Evolutionary conservation across 2,797 vertebrate genomes (phyloP), one percentile per base, ranked within the genome.

Genomic region (Peromyscus aztecus): DNA sequence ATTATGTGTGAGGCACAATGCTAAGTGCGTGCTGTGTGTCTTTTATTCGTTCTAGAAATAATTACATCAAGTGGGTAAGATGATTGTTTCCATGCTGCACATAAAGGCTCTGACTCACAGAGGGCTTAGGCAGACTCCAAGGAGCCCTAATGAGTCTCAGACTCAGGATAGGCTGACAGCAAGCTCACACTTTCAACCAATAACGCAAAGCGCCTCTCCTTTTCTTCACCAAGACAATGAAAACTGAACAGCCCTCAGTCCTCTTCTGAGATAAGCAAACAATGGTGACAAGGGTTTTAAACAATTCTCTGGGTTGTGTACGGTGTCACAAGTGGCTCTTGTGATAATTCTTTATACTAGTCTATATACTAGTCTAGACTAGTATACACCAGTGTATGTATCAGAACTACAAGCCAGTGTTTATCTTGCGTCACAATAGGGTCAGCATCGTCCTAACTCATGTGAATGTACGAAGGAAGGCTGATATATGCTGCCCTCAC

Each of bases 11-110:
- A 59, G 31, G 13, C n/a, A 52, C 17, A 77, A 13, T 57, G 82
- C 7, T 88, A 65, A 85, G 43, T 24, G 19, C 4, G 7, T 82
- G 71, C 76, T 46, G 14, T 57, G 46, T 77, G 49, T 37, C 86
- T 83, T 80, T 95, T 63, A 86, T 80, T 78, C 92, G 76, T 75
- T 69, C 69, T 89, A 94, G 55, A 43, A 91, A 86, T 96, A 83
- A 67, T 19, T 27, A 63, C 46, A 78, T 40, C 43, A 88, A 49
- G 10, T 37, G 2, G 37, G 40, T 81, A 49, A 4, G n/a, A 69
- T 89, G 49, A 91, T 73, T 91, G 71, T 55, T 89, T 90, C 43
- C 65, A 81, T 76, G 84, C 78, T 76, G 91, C 10, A 76, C 17
- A 65, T 59, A 63, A 49, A 89, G 31, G 87, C 21, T 67, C 49